These are phyloP conservation scores for Atrichornis clamosus DNA, from an alignment of 2,113 vertebrate species.

Conservation along the genomic window DNA sequence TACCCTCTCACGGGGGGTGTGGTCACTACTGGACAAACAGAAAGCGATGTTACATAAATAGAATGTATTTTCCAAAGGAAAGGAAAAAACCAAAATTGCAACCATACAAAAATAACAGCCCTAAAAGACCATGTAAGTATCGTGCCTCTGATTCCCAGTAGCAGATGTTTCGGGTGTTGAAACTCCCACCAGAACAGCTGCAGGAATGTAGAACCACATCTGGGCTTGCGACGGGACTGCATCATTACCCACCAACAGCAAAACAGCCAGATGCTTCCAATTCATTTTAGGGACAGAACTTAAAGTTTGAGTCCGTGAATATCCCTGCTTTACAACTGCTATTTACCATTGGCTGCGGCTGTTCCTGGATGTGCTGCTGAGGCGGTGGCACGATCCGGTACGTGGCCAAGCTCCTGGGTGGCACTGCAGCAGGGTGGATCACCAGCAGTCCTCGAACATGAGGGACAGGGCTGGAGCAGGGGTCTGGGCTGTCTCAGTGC, in stretches of 20 bases:
- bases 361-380: background rate
- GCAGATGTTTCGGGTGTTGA: constrained; percentile 78
- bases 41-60: background rate
- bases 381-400: background rate
- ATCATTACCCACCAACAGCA: constrained; percentile 77
- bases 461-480: background rate
- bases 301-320: constrained; percentile 45
- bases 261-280: constrained; percentile 76
- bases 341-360: background rate
- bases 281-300: constrained; percentile 71
- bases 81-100: background rate
- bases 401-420: rapidly evolving
- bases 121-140: constrained; percentile 68
- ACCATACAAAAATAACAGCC: constrained; percentile 60
- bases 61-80: constrained; percentile 61
- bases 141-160: constrained; percentile 72
- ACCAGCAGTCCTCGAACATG: background rate
- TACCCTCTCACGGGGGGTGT: background rate
- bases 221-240: constrained; percentile 72
- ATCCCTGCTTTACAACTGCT: background rate
- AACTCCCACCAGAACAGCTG: constrained; percentile 82
- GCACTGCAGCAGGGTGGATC: background rate
- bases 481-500: background rate
- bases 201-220: constrained; percentile 81
- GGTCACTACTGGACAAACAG: constrained; percentile 2